Evolutionary conservation across 2,888 invertebrate genomes (phyloP), one percentile per base, ranked within the genome.

Genomic region (Netelia fuscicornis): DNA sequence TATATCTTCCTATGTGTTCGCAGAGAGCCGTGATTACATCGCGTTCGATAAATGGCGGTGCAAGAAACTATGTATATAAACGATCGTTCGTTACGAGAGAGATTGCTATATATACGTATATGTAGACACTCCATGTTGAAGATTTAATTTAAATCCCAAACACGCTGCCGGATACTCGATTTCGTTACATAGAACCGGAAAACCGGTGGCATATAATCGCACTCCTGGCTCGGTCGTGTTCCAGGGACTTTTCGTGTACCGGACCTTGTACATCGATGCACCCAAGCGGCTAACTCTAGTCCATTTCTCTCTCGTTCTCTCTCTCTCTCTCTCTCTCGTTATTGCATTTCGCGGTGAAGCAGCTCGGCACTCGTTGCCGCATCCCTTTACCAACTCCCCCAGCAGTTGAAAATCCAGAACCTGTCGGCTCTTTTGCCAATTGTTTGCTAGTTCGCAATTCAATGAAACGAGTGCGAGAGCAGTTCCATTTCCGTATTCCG

Each of bases 81-180:
- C 37, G 37, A 10, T 68, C 62, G 76, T 42, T 30, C 11, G 56
- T 23, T 30, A 42, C 17, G 62, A 13, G 62, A 62, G 25, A 62
- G 25, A 58, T 13, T 3, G 20, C 13, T 25, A 17, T 25, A 52
- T 17, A 58, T 9, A 23, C 20, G 17, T 70, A 37, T 10, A 54
- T 62, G 62, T 54, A 77, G 44, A 20, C 20, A 68, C n/a, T 58
- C 37, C 25, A 37, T 52, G 75, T 62, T 80, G 64, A 72, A 74
- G 68, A 81, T 84, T 78, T 74, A 78, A 85, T 85, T 82, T 60
- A 76, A 79, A 85, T 82, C n/a, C 58, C 56, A 82, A 79, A 82
- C 60, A 75, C 37, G 30, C 72, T 56, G 52, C n/a, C 56, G 65
- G 23, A 48, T 20, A 60, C 79, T 71, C 76, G 65, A 71, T 80